Evolutionary conservation across 2,113 vertebrate species (phyloP), one percentile per base, ranked within the genome.

Genomic region (Mastomys coucha): DNA sequence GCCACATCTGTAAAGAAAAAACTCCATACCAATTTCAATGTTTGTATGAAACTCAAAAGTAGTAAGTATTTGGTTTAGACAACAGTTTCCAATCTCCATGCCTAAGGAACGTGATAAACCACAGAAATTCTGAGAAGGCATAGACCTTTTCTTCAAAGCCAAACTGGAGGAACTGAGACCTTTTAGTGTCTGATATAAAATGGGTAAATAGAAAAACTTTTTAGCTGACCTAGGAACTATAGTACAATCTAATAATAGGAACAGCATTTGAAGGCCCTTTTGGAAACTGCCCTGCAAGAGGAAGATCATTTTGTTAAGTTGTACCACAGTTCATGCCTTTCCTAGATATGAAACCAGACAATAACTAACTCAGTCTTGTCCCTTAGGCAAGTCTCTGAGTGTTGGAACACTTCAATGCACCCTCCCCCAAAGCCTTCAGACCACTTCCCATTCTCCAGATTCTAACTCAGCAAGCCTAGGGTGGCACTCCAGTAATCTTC

Each of bases 211-310:
- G 78, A 91, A 36, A 20, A 56, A 26, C 87, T 31, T 76, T 78
- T 78, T 80, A 95, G 56, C 60, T 90, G 42, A 85, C 67, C 39
- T 90, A 65, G 20, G 26, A 94, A 80, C 39, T 90, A 87, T 91
- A 60, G 53, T 22, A 77, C 20, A 19, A 89, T 90, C 36, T 90
- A 78, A 91, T 90, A 73, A 82, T 2, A 20, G 60, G 39, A 8
- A 82, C 12, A 69, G 16, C 39, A 70, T 33, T 9, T 70, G 33
- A 85, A 91, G 91, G 72, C 58, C 67, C 65, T 93, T 85, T 72
- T 63, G 26, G 88, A 89, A 92, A 70, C 9, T 36, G 9, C 28
- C 51, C 36, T n/a, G 60, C 45, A 92, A 86, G 5, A 49, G 53
- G 16, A 45, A 77, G 42, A 63, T 51, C 39, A 53, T 92, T 92